Evolutionary conservation across 2,888 invertebrate species (phyloP).

Genomic region (Meiosimyza decipiens): DNA sequence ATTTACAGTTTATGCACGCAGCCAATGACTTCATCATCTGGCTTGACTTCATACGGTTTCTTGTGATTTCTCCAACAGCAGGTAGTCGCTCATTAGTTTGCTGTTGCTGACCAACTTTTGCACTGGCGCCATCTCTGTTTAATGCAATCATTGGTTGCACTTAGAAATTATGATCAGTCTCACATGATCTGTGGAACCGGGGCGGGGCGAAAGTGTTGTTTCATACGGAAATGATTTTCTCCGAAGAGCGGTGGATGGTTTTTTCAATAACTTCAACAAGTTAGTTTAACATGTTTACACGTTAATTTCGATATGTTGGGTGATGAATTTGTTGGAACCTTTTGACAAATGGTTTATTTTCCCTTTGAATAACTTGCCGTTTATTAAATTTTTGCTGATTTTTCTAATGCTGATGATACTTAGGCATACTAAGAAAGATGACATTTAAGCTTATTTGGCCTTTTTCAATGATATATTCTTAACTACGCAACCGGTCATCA

Average conservation of each 20-base stretch:
- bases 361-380: constrained; percentile 8
- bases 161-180: constrained; percentile 25
- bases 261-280: neutral
- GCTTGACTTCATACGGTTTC: constrained; percentile 4
- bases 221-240: neutral
- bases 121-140: constrained; percentile 21
- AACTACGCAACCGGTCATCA: no score
- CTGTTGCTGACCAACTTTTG: constrained; percentile 4
- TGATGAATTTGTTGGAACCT: no score
- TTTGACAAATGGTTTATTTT: constrained; percentile 24
- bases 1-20: neutral
- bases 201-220: neutral
- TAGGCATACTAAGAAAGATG: no score
- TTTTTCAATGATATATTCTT: no score
- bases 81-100: neutral
- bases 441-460: no score
- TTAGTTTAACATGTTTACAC: neutral
- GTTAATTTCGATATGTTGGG: no score
- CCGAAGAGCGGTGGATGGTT: no score
- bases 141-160: constrained; percentile 1
- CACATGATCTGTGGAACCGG: neutral
- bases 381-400: neutral
- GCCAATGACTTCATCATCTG: neutral
- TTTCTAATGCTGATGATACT: no score
- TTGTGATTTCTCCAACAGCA: neutral